phyloP scores from a whole-genome alignment of 1,140 invertebrate species.

The Bombus pyrosoma region DNA sequence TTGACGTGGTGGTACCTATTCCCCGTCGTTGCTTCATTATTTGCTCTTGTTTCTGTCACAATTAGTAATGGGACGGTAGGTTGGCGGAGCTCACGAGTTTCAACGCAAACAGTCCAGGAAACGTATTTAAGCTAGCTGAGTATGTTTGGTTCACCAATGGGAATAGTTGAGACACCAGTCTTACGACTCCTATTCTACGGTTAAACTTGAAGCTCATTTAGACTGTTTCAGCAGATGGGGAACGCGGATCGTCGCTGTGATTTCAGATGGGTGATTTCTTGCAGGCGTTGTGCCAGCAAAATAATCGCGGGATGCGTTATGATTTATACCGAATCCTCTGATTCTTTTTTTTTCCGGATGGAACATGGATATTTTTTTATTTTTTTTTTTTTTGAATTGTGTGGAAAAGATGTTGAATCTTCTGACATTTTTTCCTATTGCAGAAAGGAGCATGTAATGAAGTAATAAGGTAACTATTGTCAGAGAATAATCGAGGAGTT shows the following conservation, averaged over 20 bases:
- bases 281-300: no score
- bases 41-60: conserved; percentile 45
- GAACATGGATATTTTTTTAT: no score
- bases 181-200: conserved; percentile 11
- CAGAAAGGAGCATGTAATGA: no score
- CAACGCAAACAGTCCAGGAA: conserved; percentile 36
- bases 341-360: rapidly evolving
- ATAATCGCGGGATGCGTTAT: neutral
- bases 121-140: conserved; percentile 36
- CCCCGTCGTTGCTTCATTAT: conserved; percentile 47
- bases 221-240: neutral
- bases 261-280: conserved; percentile 11
- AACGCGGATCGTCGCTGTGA: conserved; percentile 3
- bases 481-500: no score
- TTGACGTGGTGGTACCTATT: conserved; percentile 29
- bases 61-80: conserved; percentile 44
- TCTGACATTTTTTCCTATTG: no score
- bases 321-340: neutral
- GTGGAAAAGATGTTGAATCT: no score
- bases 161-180: conserved; percentile 39
- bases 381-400: no score
- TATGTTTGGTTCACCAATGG: conserved; percentile 27
- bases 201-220: conserved; percentile 32
- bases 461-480: no score
- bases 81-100: conserved; percentile 23